Conservation (phyloP, 2,797 vertebrate genomes). For the Dendrocincla tyrannina region DNA sequence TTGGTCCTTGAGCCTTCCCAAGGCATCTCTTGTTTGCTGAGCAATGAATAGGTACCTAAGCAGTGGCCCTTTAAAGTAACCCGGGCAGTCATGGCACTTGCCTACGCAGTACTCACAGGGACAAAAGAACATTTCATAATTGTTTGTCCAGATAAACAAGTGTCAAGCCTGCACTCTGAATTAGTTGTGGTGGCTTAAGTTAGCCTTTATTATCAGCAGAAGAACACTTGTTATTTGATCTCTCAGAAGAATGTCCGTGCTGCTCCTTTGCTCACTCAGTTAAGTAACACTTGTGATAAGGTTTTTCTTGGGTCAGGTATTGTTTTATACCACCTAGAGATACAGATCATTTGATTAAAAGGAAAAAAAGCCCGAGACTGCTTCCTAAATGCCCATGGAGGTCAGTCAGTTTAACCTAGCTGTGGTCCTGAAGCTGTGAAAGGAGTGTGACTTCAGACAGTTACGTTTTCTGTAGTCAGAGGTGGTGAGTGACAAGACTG, state of each 20-base stretch:
- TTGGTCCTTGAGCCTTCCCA: neutral
- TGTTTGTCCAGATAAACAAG: slow-evolving; percentile 66
- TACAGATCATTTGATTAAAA: neutral
- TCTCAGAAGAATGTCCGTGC: neutral
- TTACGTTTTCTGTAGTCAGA: neutral
- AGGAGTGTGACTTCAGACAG: neutral
- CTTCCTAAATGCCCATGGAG: neutral
- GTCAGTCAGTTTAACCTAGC: neutral
- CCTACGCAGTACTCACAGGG: neutral
- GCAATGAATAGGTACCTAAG: neutral
- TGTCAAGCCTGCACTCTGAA: slow-evolving; percentile 40
- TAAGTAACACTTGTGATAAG: neutral
- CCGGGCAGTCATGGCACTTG: slow-evolving; percentile 2
- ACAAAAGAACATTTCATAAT: slow-evolving; percentile 65
- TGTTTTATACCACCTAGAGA: neutral
- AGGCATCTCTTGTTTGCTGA: neutral
- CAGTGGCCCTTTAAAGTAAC: slow-evolving; percentile 47
- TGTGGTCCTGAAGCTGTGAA: neutral
- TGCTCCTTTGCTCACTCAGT: neutral
- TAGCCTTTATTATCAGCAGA: slow-evolving; percentile 32
- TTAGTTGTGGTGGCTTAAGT: slow-evolving; percentile 28
- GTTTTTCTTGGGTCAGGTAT: neutral
- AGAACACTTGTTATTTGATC: neutral
- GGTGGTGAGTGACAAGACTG: neutral
- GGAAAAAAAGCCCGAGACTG: neutral